Evolutionary conservation across 1,140 invertebrate species (phyloP).

Genomic region (Araneus ventricosus): DNA sequence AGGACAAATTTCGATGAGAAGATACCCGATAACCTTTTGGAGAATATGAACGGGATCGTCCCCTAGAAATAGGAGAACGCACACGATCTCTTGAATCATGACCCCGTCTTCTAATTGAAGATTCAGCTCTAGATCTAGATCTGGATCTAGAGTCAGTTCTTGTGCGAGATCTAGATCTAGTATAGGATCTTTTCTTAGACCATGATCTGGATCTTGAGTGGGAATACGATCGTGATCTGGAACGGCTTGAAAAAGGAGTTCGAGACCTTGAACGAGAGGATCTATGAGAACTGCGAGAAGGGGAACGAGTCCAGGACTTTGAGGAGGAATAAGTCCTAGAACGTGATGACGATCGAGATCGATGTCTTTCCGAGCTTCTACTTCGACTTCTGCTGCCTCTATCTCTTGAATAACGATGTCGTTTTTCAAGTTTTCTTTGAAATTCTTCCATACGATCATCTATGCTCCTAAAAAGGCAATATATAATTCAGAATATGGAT

Average conservation of each 20-base stretch:
- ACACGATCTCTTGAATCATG: constrained; percentile 48
- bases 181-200: constrained; percentile 76
- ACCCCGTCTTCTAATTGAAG: constrained; percentile 57
- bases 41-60: constrained; percentile 55
- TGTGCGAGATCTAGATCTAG: constrained; percentile 77
- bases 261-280: constrained; percentile 73
- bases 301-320: constrained; percentile 75
- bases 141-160: constrained; percentile 75
- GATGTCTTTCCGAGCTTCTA: constrained; percentile 65
- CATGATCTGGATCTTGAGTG: constrained; percentile 78
- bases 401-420: not conserved
- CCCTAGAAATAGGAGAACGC: constrained; percentile 17
- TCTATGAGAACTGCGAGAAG: constrained; percentile 78
- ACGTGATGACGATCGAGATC: constrained; percentile 56
- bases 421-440: constrained; percentile 86
- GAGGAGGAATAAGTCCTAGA: constrained; percentile 71
- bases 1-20: constrained; percentile 34
- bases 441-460: constrained; percentile 92
- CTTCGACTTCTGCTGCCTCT: constrained; percentile 83
- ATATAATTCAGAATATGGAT: too few relatives aligned
- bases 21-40: constrained; percentile 50
- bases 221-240: constrained; percentile 78
- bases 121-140: constrained; percentile 76
- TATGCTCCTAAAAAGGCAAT: constrained; percentile 82
- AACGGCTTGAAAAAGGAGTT: constrained; percentile 75